Conservation (phyloP, 2,113 vertebrate species). For the Anarrhichthys ocellatus region DNA sequence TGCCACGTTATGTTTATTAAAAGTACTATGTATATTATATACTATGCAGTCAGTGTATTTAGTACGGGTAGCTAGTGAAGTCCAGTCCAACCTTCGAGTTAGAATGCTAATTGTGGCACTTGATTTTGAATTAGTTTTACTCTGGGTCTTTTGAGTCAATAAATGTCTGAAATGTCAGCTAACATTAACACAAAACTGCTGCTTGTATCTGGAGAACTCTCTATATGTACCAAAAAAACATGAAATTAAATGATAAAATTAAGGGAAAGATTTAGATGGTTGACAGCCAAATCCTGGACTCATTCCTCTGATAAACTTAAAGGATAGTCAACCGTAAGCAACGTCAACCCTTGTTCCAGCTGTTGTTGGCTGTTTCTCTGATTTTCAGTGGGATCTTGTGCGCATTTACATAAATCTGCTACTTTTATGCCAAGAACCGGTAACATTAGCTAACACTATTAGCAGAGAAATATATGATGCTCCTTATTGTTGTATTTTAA, state of each 20-base stretch:
- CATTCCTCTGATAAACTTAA: not conserved
- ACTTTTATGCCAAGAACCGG: not conserved
- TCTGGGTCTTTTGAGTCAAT: no score
- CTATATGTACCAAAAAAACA: not conserved
- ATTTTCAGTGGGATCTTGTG: not conserved
- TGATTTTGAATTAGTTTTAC: not conserved
- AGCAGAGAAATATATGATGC: not conserved
- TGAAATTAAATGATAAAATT: no score
- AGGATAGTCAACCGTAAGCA: not conserved
- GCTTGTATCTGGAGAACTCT: no score
- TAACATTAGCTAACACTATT: no score
- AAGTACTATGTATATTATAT: not conserved
- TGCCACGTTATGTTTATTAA: not conserved
- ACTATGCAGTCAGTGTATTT: not conserved
- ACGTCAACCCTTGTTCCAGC: not conserved
- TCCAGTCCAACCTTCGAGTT: not conserved
- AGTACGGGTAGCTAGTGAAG: not conserved
- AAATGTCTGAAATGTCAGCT: no score
- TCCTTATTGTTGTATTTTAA: not conserved
- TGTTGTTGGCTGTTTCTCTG: not conserved
- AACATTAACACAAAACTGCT: no score
- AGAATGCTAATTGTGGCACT: not conserved
- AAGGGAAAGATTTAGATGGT: not conserved
- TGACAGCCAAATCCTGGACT: not conserved
- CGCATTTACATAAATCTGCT: not conserved